Base-by-base conservation (phyloP, 2,797 vertebrate genomes). In the Falco peregrinus region DNA sequence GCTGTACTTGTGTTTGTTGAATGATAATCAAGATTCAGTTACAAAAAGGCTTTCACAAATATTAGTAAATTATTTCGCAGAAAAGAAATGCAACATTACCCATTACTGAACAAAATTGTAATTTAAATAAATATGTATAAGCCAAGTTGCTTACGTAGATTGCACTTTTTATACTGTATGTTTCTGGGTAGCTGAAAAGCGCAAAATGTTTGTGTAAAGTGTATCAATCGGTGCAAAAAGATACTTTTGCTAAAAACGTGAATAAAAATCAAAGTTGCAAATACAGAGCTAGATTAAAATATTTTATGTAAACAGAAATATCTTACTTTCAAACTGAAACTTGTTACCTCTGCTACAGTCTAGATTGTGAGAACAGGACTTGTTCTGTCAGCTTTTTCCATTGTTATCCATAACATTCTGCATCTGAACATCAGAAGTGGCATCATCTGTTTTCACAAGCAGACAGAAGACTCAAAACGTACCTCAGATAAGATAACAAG, bases 31-130 rank as follows among this genome's bases (percentile, higher is more conserved):
- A 89, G 64, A 91, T 95, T 60, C 22, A 5, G 18, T 64, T 78
- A 39, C 84, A 95, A 93, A 94, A 84, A 60, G 31, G 5, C 41
- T 68, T 91, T 94, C 50, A 81, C n/a, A 84, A 93, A 92, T 95
- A 84, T 68, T 90, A 87, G 67, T 87, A 80, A 80, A 90, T 71
- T 81, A 54, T 77, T 92, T 89, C 37, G 9, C 51, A 64, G 39
- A 51, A 85, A 92, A 93, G 25, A 93, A 84, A 48, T 57, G n/a
- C 84, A 91, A 4, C 0, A 2, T 67, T 60, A 56, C 13, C n/a
- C 5, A 24, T 92, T 92, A 91, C 14, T 21, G 85, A 80, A 85
- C 41, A 74, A 53, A 90, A 75, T 43, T 1, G 0, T 70, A 53
- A 71, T 87, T 85, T 87, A 77, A 89, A 71, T 84, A 90, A 90